A percentile compares a stretch with the other conserved stretches of the same genome.
phyloP scores from a whole-genome alignment of 2,797 vertebrate species.

The Scomberomorus guttatus region DNA sequence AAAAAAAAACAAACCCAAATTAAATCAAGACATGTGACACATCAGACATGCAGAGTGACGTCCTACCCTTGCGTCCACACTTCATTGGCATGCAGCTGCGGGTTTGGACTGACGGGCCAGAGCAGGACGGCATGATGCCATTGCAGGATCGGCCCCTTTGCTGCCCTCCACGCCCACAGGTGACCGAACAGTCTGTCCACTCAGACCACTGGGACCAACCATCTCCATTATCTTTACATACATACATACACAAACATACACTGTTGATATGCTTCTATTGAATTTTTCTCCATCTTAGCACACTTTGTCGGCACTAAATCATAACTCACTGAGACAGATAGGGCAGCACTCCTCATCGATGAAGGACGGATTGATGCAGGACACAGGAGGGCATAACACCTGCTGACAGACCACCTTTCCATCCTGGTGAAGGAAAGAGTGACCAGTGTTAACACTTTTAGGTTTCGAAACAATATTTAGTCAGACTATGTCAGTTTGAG shows the following conservation, averaged over 20 bases:
- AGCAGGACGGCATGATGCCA: conserved; percentile 89
- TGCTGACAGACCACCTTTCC: conserved; percentile 94
- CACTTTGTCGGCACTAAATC: conserved; percentile 6
- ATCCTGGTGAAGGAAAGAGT: conserved; percentile 78
- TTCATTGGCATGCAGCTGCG: conserved; percentile 92
- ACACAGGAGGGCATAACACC: conserved; percentile 91
- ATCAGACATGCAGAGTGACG: conserved; percentile 25
- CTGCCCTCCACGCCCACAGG: conserved; percentile 94
- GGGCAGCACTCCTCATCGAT: conserved; percentile 94
- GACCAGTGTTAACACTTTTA: conserved; percentile 25
- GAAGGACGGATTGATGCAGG: conserved; percentile 90
- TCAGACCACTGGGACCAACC: conserved; percentile 98
- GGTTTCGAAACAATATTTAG: conserved; percentile 22
- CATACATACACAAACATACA: conserved; percentile 11
- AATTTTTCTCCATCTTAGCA: neutral
- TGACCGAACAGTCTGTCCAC: conserved; percentile 95
- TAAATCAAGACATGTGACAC: conserved; percentile 15
- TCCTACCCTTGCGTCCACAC: conserved; percentile 92
- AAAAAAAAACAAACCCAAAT: neutral
- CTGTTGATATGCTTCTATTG: neutral
- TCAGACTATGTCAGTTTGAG: conserved; percentile 29
- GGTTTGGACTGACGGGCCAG: conserved; percentile 94
- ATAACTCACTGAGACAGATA: conserved; percentile 92
- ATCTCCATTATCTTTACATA: conserved; percentile 83
- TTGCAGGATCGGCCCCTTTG: conserved; percentile 96